These are phyloP conservation scores for Leptinotarsa tumamoca DNA, from an alignment of 2,888 invertebrate genomes.

Conservation along the genomic window DNA sequence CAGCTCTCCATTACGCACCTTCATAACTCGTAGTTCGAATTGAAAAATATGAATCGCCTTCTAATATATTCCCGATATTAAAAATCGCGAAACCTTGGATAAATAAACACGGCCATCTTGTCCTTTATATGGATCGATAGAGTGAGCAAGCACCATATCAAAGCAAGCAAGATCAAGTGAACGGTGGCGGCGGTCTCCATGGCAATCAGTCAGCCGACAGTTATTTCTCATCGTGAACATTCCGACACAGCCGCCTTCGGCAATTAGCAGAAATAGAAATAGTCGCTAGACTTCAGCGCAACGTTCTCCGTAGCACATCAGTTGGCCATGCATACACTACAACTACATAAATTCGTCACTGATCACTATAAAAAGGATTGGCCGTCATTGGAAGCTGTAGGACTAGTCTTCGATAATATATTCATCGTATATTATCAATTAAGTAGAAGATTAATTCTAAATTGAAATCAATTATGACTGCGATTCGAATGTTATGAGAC, in stretches of 20 bases:
- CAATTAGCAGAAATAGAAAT: constrained; percentile 68
- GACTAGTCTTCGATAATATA: not conserved
- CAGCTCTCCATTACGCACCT: too few species aligned
- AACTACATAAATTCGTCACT: constrained; percentile 36
- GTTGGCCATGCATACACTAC: constrained; percentile 45
- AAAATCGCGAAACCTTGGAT: constrained; percentile 29
- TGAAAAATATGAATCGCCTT: not conserved
- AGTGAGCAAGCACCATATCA: constrained; percentile 43
- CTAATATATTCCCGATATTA: not conserved
- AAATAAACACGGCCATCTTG: constrained; percentile 53
- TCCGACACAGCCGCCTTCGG: constrained; percentile 64
- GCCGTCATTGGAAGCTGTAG: not conserved
- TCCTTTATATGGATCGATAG: constrained; percentile 54
- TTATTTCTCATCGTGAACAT: constrained; percentile 65
- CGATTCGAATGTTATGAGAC: too few species aligned
- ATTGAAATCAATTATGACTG: too few species aligned
- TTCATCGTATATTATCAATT: not conserved
- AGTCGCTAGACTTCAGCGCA: constrained; percentile 52
- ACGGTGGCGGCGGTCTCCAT: constrained; percentile 62
- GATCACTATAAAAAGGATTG: constrained; percentile 23
- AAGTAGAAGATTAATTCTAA: too few species aligned
- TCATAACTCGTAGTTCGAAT: too few species aligned
- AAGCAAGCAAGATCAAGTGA: constrained; percentile 52
- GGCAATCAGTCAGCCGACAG: constrained; percentile 65
- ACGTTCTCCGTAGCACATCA: constrained; percentile 45